Conservation (phyloP, 2,797 vertebrate species). For the Anas georgica region DNA sequence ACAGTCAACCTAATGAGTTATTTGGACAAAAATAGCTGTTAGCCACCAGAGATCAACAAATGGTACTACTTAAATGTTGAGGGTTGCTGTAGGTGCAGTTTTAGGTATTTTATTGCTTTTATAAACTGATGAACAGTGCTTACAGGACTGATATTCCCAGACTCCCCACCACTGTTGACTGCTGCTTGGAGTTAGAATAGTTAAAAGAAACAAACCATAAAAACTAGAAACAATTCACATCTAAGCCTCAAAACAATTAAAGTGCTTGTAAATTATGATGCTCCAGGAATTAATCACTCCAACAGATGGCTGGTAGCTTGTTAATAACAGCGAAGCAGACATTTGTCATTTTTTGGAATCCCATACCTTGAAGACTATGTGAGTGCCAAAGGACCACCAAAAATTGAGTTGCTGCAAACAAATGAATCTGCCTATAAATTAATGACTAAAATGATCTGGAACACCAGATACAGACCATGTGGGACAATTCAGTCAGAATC, state of each 20-base stretch:
- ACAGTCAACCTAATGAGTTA: conserved; percentile 52
- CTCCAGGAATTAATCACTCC: conserved; percentile 26
- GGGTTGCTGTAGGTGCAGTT: conserved; percentile 42
- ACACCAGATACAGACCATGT: not conserved
- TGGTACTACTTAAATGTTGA: conserved; percentile 37
- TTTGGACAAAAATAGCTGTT: conserved; percentile 38
- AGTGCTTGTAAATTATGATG: conserved; percentile 37
- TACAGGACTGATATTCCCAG: conserved; percentile 37
- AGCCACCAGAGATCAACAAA: conserved; percentile 28
- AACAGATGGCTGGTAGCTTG: not conserved
- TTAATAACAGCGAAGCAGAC: not conserved
- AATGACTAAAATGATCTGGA: not conserved
- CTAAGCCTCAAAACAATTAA: conserved; percentile 47
- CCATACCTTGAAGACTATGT: not conserved
- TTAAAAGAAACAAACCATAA: not conserved
- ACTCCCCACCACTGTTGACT: not conserved
- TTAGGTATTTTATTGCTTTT: conserved; percentile 49
- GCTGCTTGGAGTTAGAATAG: conserved; percentile 14
- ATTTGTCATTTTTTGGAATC: not conserved
- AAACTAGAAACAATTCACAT: not conserved
- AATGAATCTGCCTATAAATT: not conserved
- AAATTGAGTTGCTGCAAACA: not conserved
- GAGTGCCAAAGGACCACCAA: not conserved
- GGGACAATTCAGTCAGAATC: not conserved
- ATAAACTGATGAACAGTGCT: conserved; percentile 52